phyloP scores from a whole-genome alignment of 2,888 invertebrate species.

The Pycnomerus fuliginosus region DNA sequence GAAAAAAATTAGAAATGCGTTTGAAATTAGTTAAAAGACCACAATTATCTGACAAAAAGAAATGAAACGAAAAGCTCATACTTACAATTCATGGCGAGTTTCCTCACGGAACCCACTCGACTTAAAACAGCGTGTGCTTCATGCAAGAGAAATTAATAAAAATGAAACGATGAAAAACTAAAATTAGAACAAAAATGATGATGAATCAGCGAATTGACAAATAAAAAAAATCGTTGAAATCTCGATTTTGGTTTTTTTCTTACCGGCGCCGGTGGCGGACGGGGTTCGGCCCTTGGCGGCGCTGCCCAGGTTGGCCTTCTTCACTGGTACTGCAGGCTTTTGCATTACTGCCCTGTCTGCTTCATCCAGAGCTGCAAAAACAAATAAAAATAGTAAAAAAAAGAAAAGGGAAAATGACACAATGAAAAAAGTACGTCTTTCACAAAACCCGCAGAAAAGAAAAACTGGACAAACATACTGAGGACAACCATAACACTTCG shows the following conservation, averaged over 20 bases:
- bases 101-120: conserved; percentile 45
- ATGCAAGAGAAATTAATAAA: conserved; percentile 39
- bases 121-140: conserved; percentile 37
- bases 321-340: conserved; percentile 52
- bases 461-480: no score
- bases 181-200: conserved; percentile 25
- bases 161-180: conserved; percentile 30
- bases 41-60: no score
- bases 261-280: not conserved
- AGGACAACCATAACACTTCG: no score
- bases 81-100: conserved; percentile 15
- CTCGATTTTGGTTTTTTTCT: not conserved
- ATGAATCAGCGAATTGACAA: conserved; percentile 11
- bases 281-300: conserved; percentile 50
- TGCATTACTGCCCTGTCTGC: conserved; percentile 51
- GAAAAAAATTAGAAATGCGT: no score
- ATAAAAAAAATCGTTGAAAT: conserved; percentile 13
- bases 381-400: no score
- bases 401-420: no score
- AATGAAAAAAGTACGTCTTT: no score
- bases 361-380: conserved; percentile 55
- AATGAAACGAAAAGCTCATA: not conserved
- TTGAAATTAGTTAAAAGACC: no score
- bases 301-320: conserved; percentile 42
- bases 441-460: no score